Percentiles rank a stretch among this genome's conserved stretches.
Evolutionary conservation across 1,140 invertebrate genomes (phyloP).

Genomic region (Drosophila paulistorum): DNA sequence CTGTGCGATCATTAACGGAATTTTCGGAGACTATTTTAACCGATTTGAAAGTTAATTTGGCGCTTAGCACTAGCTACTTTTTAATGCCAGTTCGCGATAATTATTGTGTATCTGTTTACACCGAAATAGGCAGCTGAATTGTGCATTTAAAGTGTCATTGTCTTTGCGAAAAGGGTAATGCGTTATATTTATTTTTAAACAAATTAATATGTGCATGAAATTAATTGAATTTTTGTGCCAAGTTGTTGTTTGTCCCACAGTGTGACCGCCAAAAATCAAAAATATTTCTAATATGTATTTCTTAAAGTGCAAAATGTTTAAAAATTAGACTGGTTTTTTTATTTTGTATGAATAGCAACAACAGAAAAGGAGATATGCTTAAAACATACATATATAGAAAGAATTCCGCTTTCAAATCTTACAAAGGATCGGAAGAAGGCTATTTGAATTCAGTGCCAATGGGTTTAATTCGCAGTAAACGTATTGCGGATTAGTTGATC

Average conservation of each 20-base stretch:
- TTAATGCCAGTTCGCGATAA: conserved; percentile 66
- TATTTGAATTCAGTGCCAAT: too few species aligned
- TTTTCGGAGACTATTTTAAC: conserved; percentile 6
- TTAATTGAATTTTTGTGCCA: conserved; percentile 35
- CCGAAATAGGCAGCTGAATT: conserved; percentile 56
- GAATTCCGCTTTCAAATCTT: too few species aligned
- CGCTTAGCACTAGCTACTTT: not conserved
- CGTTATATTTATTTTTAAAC: not conserved
- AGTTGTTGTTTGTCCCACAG: conserved; percentile 38
- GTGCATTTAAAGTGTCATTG: not conserved
- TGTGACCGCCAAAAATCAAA: conserved; percentile 35
- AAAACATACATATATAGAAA: too few species aligned
- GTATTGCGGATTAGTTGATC: too few species aligned
- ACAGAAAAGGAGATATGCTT: too few species aligned
- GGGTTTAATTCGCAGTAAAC: too few species aligned
- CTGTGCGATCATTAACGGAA: conserved; percentile 51
- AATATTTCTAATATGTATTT: conserved; percentile 10
- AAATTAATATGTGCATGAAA: conserved; percentile 29
- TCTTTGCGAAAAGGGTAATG: conserved; percentile 47
- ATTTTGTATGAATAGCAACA: not conserved
- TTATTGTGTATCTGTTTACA: conserved; percentile 33
- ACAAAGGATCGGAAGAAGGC: too few species aligned
- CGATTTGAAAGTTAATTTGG: not conserved
- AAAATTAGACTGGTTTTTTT: not conserved
- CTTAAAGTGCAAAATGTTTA: not conserved